Evolutionary conservation across 2,888 invertebrate species (phyloP).

Genomic region (Pterostichus niger): DNA sequence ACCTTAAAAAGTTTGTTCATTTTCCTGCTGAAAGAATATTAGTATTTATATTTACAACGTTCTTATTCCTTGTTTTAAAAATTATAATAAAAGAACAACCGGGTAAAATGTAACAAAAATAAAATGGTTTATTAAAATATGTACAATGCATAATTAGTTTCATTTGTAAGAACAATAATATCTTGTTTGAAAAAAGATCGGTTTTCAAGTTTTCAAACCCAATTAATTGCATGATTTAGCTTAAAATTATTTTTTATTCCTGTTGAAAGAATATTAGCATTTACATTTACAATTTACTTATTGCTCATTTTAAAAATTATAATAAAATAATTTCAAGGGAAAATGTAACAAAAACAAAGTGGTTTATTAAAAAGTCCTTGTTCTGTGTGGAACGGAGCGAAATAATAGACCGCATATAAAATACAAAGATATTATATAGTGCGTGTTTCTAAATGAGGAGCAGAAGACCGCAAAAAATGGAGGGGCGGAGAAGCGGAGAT

Average conservation of each 20-base stretch:
- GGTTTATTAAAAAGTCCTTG: conserved; percentile 11
- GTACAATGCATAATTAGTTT: too few species aligned
- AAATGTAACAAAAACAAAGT: not conserved
- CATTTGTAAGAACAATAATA: too few species aligned
- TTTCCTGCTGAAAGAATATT: not conserved
- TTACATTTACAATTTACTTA: not conserved
- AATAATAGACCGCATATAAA: conserved; percentile 38
- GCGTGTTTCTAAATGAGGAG: not conserved
- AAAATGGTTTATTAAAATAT: not conserved
- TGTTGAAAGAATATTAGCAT: not conserved
- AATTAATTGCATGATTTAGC: too few species aligned
- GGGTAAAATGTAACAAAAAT: not conserved
- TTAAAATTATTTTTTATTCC: not conserved
- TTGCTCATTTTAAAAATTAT: not conserved
- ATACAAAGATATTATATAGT: not conserved
- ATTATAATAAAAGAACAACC: not conserved
- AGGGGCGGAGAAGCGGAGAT: not conserved
- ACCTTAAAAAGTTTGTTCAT: not conserved
- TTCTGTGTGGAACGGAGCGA: conserved; percentile 18
- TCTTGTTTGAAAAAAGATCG: too few species aligned
- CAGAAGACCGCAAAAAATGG: not conserved
- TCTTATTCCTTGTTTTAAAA: not conserved
- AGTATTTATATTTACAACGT: not conserved
- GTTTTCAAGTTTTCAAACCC: too few species aligned
- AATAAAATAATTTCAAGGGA: not conserved